Base-by-base conservation (phyloP, 2,888 invertebrate genomes). In the Coleophora flavipennella region DNA sequence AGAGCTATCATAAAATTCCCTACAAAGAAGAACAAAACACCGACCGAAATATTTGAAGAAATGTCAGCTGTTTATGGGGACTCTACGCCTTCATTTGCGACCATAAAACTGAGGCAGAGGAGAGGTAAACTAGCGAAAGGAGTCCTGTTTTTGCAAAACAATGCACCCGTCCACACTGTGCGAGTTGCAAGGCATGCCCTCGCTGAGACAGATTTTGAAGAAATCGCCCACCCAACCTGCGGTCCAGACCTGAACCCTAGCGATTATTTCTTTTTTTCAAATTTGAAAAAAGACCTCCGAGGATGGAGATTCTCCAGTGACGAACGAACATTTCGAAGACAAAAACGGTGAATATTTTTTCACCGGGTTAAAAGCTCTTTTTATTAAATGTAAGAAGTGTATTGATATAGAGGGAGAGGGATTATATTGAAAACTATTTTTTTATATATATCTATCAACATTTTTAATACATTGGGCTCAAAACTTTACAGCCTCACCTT, bases 141-240 rank as follows among this genome's bases (percentile, higher is more conserved):
- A 35, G 31, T 31, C 31, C 37, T 43, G 38, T 43, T 39, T 39
- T 43, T 39, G 37, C 37, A 43, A 31, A 33, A 44, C 44, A 41
- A 41, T 32, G 36, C 33, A 37, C n/a, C n/a, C 41, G 39, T 36
- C 11, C 41, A 39, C 41, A 41, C 41, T 26, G 40, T 35, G 40
- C 40, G 40, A 40, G 38, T 40, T 41, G 36, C 43, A 38, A 40
- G 40, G 40, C 38, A 36, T 36, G 41, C 32, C 44, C 37, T 39
- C 25, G 36, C 31, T 9, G 38, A 36, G 25, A 44, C 40, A 38
- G 40, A 38, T 13, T 41, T 45, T 34, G 38, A 39, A 45, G 38
- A 42, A 42, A 42, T 40, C 14, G 38, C 42, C 37, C 38, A 32
- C n/a, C n/a, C n/a, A n/a, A n/a, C n/a, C n/a, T n/a, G n/a, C n/a